Evolutionary conservation across 2,797 vertebrate genomes (phyloP), one percentile per base, ranked within the genome.

Genomic region (Coendou prehensilis): DNA sequence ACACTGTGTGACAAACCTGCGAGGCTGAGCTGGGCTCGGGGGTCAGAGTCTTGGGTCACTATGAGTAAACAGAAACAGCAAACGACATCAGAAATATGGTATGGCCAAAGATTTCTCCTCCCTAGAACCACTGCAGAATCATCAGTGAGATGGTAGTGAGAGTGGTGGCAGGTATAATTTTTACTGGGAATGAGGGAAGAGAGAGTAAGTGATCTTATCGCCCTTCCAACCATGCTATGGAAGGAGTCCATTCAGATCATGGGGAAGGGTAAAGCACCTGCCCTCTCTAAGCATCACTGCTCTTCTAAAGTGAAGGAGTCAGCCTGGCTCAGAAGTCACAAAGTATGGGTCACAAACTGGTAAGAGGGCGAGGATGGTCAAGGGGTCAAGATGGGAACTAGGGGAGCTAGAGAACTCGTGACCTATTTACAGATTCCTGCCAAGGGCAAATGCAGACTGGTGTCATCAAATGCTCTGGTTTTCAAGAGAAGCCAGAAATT

Each of bases 401-500:
- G 11, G 11, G 47, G 20, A 93, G 28, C 37, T 15, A 52, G 23
- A 93, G 59, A 87, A 78, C 2, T 28, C 37, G 89, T 80, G 81
- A 54, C 17, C 47, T 93, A 28, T 61, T 73, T 50, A 96, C 63
- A 80, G 37, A 28, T 33, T 56, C 4, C 47, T 89, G 89, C 87
- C 81, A 90, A 87, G 14, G 20, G 57, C 15, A 41, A 41, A 84
- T 22, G 2, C 28, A 89, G 11, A 45, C 9, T 9, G 45, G 11
- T 14, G 52, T 13, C 52, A 64, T 47, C n/a, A 90, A 87, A 93
- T 22, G 20, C 5, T 69, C 64, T 64, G 45, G 9, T 64, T 73
- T 83, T 57, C 11, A 73, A 78, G 30, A 88, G 71, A 63, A 90
- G 85, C 64, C 81, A 94, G 90, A 50, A 90, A 93, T 89, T 30